A percentile compares a stretch with the other conserved stretches of the same genome.
phyloP scores from a whole-genome alignment of 2,888 invertebrate genomes.

The Nemurella pictetii region DNA sequence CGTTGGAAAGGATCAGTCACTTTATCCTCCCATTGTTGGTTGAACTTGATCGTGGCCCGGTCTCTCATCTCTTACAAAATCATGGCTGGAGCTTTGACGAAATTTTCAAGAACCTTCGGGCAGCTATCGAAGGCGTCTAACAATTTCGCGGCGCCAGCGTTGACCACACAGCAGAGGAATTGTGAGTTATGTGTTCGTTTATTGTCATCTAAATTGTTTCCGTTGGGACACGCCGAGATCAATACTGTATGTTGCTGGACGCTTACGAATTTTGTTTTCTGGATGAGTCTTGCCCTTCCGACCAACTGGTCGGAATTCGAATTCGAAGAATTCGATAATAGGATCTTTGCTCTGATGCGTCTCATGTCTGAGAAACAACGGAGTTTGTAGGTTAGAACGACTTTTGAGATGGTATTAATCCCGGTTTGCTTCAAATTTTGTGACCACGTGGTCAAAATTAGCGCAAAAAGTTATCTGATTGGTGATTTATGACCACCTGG shows the following conservation, averaged over 20 bases:
- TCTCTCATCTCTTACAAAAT: constrained; percentile 8
- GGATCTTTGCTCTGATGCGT: too few species aligned
- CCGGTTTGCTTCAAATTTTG: not conserved
- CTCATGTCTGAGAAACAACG: not conserved
- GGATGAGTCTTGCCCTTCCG: too few species aligned
- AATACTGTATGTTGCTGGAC: not conserved
- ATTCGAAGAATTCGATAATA: too few species aligned
- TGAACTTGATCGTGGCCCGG: not conserved
- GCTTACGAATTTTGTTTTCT: not conserved
- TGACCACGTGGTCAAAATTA: not conserved
- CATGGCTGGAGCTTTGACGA: constrained; percentile 53
- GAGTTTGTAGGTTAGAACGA: not conserved
- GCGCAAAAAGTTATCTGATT: not conserved
- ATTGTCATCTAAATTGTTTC: not conserved
- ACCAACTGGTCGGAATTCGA: too few species aligned
- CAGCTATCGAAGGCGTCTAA: constrained; percentile 46
- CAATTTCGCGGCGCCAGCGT: constrained; percentile 39
- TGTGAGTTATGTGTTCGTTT: constrained; percentile 46
- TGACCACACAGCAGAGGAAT: constrained; percentile 43
- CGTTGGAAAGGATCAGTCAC: not conserved
- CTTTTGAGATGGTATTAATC: not conserved
- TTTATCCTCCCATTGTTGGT: not conserved
- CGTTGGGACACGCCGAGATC: not conserved
- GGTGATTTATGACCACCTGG: not conserved
- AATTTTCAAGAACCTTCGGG: constrained; percentile 50